Conservation (phyloP, 2,888 invertebrate species). For the Sympetrum striolatum region DNA sequence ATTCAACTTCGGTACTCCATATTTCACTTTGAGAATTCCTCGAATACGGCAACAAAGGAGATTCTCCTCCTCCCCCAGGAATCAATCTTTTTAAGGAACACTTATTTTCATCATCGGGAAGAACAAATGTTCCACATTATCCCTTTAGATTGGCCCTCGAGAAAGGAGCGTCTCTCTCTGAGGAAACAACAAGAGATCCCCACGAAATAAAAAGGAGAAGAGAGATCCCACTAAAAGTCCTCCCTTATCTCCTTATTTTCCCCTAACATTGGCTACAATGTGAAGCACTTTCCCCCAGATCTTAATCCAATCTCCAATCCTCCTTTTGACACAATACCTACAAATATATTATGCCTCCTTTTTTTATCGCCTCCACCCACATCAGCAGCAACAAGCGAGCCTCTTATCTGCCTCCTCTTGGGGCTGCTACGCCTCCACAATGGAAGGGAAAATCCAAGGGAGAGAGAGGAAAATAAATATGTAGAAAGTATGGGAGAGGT, state of each 20-base stretch:
- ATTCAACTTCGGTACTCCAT: no score
- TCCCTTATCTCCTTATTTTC: neutral
- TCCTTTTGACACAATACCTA: constrained; percentile 40
- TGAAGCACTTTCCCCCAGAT: constrained; percentile 23
- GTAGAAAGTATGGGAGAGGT: no score
- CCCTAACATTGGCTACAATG: constrained; percentile 22
- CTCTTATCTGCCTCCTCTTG: constrained; percentile 7
- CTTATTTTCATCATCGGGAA: constrained; percentile 1
- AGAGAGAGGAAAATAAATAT: neutral
- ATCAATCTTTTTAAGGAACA: constrained; percentile 5
- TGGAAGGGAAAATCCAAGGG: neutral
- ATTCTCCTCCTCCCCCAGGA: neutral
- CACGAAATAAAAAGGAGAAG: neutral
- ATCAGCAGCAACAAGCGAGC: constrained; percentile 23
- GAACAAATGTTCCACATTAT: constrained; percentile 10
- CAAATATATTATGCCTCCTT: constrained; percentile 33
- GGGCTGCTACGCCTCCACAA: constrained; percentile 26
- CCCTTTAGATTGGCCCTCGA: neutral
- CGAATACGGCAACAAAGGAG: neutral
- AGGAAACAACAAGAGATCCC: neutral
- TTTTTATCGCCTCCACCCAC: neutral
- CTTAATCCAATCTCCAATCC: constrained; percentile 35
- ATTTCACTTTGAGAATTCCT: no score
- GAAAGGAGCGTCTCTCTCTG: neutral
- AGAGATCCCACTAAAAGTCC: constrained; percentile 2